A percentile compares a stretch with the other conserved stretches of the same genome.
Evolutionary conservation across 1,140 invertebrate genomes (phyloP).

Genomic region (Papilio helenus): DNA sequence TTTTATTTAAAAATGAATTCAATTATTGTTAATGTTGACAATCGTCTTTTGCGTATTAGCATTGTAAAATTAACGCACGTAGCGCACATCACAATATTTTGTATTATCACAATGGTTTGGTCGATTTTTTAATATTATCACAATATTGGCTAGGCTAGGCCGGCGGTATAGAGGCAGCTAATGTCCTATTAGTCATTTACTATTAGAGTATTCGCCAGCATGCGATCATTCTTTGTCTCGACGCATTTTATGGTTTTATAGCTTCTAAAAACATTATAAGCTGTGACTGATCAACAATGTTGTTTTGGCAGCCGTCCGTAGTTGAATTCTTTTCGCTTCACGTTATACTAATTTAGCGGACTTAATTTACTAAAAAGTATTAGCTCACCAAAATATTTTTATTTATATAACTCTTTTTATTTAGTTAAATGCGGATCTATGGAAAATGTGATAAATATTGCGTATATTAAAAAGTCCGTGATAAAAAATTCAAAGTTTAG

Average conservation of each 20-base stretch:
- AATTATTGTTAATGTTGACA: not conserved
- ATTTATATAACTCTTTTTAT: constrained; percentile 47
- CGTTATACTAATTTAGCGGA: constrained; percentile 65
- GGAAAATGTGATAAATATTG: constrained; percentile 56
- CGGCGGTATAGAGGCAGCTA: constrained; percentile 20
- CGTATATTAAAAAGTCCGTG: constrained; percentile 39
- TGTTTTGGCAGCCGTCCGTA: constrained; percentile 53
- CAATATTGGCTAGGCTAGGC: not conserved
- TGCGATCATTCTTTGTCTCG: constrained; percentile 18
- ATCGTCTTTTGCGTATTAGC: constrained; percentile 16
- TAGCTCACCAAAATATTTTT: constrained; percentile 76
- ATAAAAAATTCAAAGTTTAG: constrained; percentile 26
- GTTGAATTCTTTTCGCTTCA: constrained; percentile 49
- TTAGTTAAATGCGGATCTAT: constrained; percentile 55
- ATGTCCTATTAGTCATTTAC: constrained; percentile 30
- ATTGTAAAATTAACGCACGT: constrained; percentile 21
- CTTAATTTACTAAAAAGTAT: constrained; percentile 73
- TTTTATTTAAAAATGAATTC: not conserved
- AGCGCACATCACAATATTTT: constrained; percentile 26
- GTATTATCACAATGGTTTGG: constrained; percentile 27
- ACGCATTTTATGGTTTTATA: constrained; percentile 31
- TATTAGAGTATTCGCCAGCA: constrained; percentile 2
- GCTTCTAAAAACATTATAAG: constrained; percentile 1
- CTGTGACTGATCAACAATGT: constrained; percentile 28
- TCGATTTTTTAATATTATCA: constrained; percentile 25